Evolutionary conservation across 2,888 invertebrate species (phyloP).

Genomic region (Stenolophus ochropezus): DNA sequence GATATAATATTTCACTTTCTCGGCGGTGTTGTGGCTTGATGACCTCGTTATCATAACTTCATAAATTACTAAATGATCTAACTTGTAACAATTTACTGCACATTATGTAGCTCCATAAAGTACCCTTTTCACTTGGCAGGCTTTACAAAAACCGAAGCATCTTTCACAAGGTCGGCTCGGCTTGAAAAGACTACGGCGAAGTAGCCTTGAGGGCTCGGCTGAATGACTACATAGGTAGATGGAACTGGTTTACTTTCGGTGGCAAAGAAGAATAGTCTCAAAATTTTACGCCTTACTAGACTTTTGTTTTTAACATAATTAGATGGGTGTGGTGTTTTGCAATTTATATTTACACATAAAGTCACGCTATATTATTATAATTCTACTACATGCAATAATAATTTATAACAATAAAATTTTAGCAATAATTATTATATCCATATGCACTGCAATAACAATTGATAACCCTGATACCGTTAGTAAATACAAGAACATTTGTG

Average conservation of each 20-base stretch:
- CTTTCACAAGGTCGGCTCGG: neutral
- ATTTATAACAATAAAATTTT: too few relatives aligned
- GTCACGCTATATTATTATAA: too few relatives aligned
- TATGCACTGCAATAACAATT: neutral
- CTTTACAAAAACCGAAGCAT: neutral
- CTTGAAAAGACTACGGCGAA: neutral
- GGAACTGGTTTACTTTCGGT: neutral
- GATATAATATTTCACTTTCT: conserved; percentile 53
- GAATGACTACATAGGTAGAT: neutral
- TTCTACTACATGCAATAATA: too few relatives aligned
- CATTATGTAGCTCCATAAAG: neutral
- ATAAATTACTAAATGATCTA: neutral
- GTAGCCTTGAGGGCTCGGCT: neutral
- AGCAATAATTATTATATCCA: too few relatives aligned
- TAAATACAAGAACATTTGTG: neutral
- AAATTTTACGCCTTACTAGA: too few relatives aligned
- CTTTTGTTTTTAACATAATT: too few relatives aligned
- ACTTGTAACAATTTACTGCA: neutral
- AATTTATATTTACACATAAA: too few relatives aligned
- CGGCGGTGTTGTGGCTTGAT: conserved; percentile 45
- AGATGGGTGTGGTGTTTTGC: too few relatives aligned
- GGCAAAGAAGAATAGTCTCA: too few relatives aligned
- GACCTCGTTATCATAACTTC: conserved; percentile 48
- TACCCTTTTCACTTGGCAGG: neutral
- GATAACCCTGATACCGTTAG: neutral